These are phyloP conservation scores for Schizaphis graminum DNA, from an alignment of 2,888 invertebrate genomes.

Conservation along the genomic window DNA sequence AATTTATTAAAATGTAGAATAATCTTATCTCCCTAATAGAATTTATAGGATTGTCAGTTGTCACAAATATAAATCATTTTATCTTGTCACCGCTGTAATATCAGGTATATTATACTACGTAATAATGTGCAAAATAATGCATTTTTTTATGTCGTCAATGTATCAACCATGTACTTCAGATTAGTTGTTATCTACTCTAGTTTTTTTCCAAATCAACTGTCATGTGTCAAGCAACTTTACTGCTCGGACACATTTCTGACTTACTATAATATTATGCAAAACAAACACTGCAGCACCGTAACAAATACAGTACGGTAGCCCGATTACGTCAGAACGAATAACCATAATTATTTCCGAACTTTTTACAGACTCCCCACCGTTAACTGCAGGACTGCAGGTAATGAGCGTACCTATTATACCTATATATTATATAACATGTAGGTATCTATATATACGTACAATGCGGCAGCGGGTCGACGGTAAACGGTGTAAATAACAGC, in stretches of 20 bases:
- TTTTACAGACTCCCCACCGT: neutral
- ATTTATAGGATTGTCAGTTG: no score
- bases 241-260: neutral
- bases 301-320: neutral
- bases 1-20: no score
- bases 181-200: neutral
- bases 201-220: conserved; percentile 4
- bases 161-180: neutral
- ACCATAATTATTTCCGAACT: neutral
- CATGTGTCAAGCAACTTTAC: neutral
- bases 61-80: neutral
- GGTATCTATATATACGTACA: neutral
- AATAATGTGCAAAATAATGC: neutral
- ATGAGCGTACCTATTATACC: neutral
- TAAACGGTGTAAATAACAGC: neutral
- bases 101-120: neutral
- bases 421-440: neutral
- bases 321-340: neutral
- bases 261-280: neutral
- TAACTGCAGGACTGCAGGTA: neutral
- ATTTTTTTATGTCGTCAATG: neutral
- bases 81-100: neutral
- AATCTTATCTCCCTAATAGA: no score
- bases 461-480: neutral
- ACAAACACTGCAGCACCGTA: neutral